A percentile compares a stretch with the other conserved stretches of the same genome.
These are phyloP conservation scores for Priocnemis perturbator DNA, from an alignment of 2,888 invertebrate species.

Conservation along the genomic window DNA sequence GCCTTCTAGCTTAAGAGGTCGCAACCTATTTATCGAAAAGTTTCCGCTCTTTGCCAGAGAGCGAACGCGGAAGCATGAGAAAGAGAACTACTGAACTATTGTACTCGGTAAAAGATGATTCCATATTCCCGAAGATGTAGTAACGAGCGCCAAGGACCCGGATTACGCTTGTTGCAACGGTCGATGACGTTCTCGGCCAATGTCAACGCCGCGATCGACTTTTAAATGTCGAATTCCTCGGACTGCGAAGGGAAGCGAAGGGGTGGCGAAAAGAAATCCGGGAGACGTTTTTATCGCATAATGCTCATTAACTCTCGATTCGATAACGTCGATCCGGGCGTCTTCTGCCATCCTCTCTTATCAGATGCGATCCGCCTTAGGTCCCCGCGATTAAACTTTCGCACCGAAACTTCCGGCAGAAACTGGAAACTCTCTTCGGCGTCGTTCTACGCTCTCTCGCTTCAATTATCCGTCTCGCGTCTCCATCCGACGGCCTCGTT, in stretches of 20 bases:
- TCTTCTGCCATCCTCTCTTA: constrained; percentile 22
- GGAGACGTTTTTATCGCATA: constrained; percentile 45
- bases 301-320: constrained; percentile 51
- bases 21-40: no score
- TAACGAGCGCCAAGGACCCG: no score
- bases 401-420: constrained; percentile 43
- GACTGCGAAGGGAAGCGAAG: neutral
- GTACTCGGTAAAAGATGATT: no score
- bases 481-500: constrained; percentile 3
- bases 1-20: no score
- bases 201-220: no score
- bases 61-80: neutral
- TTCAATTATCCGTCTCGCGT: constrained; percentile 45
- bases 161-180: no score
- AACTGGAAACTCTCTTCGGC: constrained; percentile 43
- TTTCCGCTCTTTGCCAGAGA: no score
- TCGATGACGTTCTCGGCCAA: no score
- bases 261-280: neutral
- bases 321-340: constrained; percentile 52
- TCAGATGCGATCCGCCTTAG: constrained; percentile 23
- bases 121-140: no score
- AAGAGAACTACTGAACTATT: neutral
- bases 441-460: constrained; percentile 34
- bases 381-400: constrained; percentile 49
- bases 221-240: neutral